Evolutionary conservation across 2,797 vertebrate species (phyloP), one percentile per base, ranked within the genome.

Genomic region (Rousettus madagascariensis): DNA sequence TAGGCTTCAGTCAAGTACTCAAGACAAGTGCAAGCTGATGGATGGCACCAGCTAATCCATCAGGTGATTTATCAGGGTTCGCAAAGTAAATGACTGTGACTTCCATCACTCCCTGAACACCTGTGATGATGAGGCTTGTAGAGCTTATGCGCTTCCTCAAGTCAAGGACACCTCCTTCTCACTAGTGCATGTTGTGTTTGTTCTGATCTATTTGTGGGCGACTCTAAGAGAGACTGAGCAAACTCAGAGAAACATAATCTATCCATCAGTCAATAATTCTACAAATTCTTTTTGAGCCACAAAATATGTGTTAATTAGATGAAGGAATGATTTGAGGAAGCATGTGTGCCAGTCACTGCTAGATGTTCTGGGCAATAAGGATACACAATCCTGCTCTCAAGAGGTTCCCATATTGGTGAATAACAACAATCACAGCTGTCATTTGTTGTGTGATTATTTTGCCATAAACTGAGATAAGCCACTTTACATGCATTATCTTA

Each of bases 11-110:
- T 92, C 80, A 49, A 94, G 51, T 43, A 6, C 72, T 65, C 36
- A 49, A 95, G 91, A 97, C 87, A 95, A 83, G 57, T 57, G 19
- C 78, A 92, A 53, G 36, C n/a, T 88, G 87, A 90, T 90, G 33
- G 78, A 51, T 77, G 94, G 86, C 87, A 96, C 36, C 72, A 79
- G 43, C 17, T 77, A 94, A 88, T 92, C 87, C 57, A 95, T 95
- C 95, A 96, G 72, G 78, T 92, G 91, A 96, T 94, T 88, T 68
- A 95, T 46, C 85, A 66, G 63, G 65, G 82, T 85, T 95, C 53
- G 46, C 46, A 74, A 77, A 75, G 72, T 83, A 69, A 96, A n/a
- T 6, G 82, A 94, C 1, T 22, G 28, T 1, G 22, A 78, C 30
- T 83, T 82, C 87, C 85, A 51, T 51, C 93, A 69, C 57, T 92